Percentiles rank a stretch among this genome's conserved stretches.
These are phyloP conservation scores for Onychostoma macrolepis DNA, from an alignment of 2,113 vertebrate genomes.

Conservation along the genomic window DNA sequence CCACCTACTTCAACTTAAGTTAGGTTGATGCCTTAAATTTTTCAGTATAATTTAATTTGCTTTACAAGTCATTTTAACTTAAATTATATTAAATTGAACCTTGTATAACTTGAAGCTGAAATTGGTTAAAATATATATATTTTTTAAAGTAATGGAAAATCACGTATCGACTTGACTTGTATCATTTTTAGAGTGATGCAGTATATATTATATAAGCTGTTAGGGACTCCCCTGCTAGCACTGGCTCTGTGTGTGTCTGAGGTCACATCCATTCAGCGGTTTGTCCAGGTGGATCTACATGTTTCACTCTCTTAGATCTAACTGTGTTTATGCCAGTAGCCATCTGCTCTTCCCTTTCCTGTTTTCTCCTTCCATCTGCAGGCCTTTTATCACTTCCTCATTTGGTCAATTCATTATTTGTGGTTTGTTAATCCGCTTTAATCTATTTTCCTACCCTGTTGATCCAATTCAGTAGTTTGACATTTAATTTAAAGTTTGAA, in stretches of 20 bases:
- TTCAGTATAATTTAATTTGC: too few relatives aligned
- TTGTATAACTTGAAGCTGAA: too few relatives aligned
- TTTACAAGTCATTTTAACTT: too few relatives aligned
- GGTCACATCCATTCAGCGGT: not conserved
- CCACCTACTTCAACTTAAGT: too few relatives aligned
- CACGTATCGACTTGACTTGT: not conserved
- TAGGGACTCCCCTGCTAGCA: not conserved
- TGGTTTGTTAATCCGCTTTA: slow-evolving; percentile 3
- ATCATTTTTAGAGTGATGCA: not conserved
- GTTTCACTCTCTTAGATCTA: slow-evolving; percentile 26
- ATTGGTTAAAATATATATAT: too few relatives aligned
- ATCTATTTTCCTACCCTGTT: not conserved
- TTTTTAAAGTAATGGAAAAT: too few relatives aligned
- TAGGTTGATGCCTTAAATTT: too few relatives aligned
- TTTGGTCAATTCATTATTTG: slow-evolving; percentile 23
- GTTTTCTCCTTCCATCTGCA: slow-evolving; percentile 44
- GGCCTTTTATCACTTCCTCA: slow-evolving; percentile 24
- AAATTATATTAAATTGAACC: too few relatives aligned
- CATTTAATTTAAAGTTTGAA: not conserved
- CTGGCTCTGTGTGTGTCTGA: not conserved
- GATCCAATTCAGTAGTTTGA: not conserved
- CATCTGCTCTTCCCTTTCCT: slow-evolving; percentile 45
- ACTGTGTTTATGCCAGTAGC: slow-evolving; percentile 46
- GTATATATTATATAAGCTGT: not conserved
- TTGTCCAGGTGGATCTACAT: slow-evolving; percentile 21